Conservation (phyloP, 2,113 vertebrate species). For the Cryptotis parvus region DNA sequence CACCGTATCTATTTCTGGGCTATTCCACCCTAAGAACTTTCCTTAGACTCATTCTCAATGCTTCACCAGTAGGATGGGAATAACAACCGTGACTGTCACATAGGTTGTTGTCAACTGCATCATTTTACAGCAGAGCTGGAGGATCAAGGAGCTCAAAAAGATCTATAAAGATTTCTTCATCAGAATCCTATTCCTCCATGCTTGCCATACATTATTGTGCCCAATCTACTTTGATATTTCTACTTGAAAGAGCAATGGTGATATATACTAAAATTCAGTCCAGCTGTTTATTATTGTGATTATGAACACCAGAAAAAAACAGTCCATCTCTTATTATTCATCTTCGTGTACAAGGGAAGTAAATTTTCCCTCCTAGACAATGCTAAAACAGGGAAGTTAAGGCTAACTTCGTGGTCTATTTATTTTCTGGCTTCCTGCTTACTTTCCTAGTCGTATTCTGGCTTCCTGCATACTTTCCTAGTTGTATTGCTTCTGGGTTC, state of each 20-base stretch:
- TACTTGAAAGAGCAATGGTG: neutral
- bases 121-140: neutral
- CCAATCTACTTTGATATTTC: neutral
- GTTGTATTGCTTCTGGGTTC: neutral
- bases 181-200: neutral
- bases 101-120: neutral
- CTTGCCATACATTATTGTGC: neutral
- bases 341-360: neutral
- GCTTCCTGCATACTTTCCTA: neutral
- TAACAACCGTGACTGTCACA: neutral
- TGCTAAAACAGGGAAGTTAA: neutral
- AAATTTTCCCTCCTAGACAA: neutral
- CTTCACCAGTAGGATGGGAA: neutral
- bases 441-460: no score
- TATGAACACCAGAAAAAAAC: neutral
- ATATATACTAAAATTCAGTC: neutral
- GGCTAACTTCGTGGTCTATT: constrained; percentile 1
- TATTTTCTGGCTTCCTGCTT: no score
- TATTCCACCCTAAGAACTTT: neutral
- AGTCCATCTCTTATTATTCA: neutral
- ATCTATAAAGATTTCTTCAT: neutral
- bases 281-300: neutral
- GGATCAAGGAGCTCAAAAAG: constrained; percentile 15
- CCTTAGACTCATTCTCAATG: neutral
- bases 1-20: neutral